These are phyloP conservation scores for Spermophilus dauricus DNA, from an alignment of 2,113 vertebrate species.

Conservation along the genomic window DNA sequence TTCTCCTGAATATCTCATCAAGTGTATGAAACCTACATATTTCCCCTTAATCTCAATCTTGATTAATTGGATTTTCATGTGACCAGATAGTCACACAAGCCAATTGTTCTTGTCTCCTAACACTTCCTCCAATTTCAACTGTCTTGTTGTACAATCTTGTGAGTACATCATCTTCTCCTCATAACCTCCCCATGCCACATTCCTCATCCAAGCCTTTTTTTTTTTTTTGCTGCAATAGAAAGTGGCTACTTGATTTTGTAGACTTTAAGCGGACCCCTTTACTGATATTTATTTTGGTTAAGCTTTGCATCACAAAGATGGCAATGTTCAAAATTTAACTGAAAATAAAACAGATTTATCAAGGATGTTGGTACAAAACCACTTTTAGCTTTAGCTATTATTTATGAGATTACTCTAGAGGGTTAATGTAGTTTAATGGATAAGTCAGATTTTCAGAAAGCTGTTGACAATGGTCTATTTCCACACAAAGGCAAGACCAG, in stretches of 20 bases:
- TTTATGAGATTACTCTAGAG: slow-evolving; percentile 9
- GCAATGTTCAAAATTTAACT: slow-evolving; percentile 41
- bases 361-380: background rate
- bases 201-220: background rate
- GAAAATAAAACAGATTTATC: background rate
- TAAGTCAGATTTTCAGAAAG: slow-evolving; percentile 32
- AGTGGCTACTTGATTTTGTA: background rate
- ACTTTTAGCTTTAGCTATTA: slow-evolving; percentile 24
- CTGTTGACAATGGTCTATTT: background rate
- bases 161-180: background rate
- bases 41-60: background rate
- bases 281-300: slow-evolving; percentile 30
- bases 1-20: background rate
- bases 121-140: background rate
- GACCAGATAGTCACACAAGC: background rate
- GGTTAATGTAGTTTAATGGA: background rate
- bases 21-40: background rate
- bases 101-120: background rate
- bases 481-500: slow-evolving; percentile 1
- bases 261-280: background rate
- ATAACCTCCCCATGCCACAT: background rate
- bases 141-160: background rate
- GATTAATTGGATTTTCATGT: background rate
- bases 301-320: slow-evolving; percentile 17
- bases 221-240: background rate